These are phyloP conservation scores for Eurytoma adleriae DNA, from an alignment of 2,888 invertebrate species.

Conservation along the genomic window DNA sequence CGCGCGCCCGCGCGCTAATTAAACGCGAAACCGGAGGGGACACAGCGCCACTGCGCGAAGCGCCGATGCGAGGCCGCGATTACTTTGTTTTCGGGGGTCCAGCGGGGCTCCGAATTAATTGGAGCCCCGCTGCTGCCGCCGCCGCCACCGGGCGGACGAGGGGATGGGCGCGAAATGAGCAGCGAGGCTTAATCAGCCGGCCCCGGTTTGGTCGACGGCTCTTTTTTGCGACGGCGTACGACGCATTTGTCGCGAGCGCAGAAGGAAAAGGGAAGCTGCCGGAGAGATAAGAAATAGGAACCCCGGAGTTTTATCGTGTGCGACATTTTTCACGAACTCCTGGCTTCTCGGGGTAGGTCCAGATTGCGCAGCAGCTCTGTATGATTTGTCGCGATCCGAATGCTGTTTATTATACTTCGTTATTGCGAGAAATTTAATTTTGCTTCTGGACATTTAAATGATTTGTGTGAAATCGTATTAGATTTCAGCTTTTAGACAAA, in stretches of 20 bases:
- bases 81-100: slow-evolving; percentile 74
- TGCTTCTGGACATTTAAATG: no score
- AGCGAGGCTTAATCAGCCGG: background rate
- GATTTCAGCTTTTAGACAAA: background rate
- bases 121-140: slow-evolving; percentile 61
- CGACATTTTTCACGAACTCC: background rate
- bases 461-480: background rate
- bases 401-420: background rate
- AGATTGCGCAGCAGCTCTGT: no score
- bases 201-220: background rate
- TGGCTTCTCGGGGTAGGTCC: no score
- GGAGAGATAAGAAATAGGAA: background rate
- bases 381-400: no score
- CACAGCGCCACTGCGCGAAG: slow-evolving; percentile 42
- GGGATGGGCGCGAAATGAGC: slow-evolving; percentile 33
- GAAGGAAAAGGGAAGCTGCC: background rate
- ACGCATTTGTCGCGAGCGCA: background rate
- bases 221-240: background rate
- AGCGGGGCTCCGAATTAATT: slow-evolving; percentile 70
- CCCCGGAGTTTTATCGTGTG: background rate
- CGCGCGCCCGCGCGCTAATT: slow-evolving; percentile 71
- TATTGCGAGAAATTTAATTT: background rate
- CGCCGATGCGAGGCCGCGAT: slow-evolving; percentile 72
- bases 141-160: slow-evolving; percentile 36
- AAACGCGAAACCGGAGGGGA: slow-evolving; percentile 66